These are phyloP conservation scores for Dendrocincla fuliginosa DNA, from an alignment of 2,797 vertebrate genomes.

Conservation along the genomic window DNA sequence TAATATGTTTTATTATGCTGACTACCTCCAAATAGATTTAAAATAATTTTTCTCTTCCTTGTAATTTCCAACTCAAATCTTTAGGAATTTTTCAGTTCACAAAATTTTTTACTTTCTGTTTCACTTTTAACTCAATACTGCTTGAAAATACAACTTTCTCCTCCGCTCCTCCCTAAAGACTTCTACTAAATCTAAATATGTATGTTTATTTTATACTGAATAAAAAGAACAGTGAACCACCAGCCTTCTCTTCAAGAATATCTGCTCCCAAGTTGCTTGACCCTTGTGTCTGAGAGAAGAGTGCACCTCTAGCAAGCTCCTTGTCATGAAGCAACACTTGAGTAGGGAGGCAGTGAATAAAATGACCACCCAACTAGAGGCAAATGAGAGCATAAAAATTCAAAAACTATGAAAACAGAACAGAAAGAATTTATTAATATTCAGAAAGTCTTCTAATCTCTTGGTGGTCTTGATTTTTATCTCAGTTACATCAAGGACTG, in stretches of 20 bases:
- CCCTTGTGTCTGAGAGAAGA: not conserved
- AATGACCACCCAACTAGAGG: constrained; percentile 21
- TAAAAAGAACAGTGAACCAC: not conserved
- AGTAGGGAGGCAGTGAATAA: not conserved
- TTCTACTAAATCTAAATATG: not conserved
- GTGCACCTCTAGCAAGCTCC: not conserved
- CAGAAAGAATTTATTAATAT: not conserved
- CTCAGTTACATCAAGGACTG: not conserved
- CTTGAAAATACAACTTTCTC: not conserved
- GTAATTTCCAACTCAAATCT: not conserved
- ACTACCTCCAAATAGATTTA: not conserved
- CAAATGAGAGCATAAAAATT: not conserved
- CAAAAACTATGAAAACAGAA: not conserved
- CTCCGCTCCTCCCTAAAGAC: not conserved
- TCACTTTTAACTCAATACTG: not conserved
- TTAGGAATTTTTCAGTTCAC: not conserved
- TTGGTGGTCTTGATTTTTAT: constrained; percentile 49
- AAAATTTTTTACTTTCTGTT: not conserved
- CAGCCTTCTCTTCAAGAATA: not conserved
- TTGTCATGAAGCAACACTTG: not conserved
- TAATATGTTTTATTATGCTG: not conserved
- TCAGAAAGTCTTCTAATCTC: not conserved
- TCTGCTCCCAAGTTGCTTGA: not conserved
- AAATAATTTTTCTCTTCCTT: not conserved
- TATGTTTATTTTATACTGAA: not conserved